Evolutionary conservation across 2,113 vertebrate genomes (phyloP).

Genomic region (Scolopax mira): DNA sequence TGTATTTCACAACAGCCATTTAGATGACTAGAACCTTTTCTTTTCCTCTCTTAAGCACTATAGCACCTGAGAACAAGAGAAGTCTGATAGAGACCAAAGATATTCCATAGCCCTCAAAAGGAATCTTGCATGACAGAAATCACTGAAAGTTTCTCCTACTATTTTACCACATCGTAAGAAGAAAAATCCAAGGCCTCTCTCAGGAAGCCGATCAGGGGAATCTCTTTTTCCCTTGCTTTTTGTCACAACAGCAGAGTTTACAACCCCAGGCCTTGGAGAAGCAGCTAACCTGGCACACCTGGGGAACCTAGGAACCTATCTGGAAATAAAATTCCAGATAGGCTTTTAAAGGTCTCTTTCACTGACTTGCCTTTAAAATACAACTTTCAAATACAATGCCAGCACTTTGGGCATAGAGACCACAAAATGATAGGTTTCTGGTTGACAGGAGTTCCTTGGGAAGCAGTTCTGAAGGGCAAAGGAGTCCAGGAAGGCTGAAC

Average conservation of each 20-base stretch:
- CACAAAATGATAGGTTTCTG: neutral
- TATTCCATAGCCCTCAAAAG: neutral
- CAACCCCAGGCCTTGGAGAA: rapidly evolving
- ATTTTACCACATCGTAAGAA: neutral
- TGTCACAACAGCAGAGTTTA: rapidly evolving
- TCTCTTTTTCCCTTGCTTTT: neutral
- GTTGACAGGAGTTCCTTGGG: neutral
- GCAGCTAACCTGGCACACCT: neutral
- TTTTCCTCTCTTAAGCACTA: neutral
- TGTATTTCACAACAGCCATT: neutral
- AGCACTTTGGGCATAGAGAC: neutral
- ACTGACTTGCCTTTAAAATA: neutral
- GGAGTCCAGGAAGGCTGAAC: neutral
- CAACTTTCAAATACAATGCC: neutral
- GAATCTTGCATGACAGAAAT: neutral
- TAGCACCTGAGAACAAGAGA: neutral
- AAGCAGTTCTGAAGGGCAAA: neutral
- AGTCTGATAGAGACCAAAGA: neutral
- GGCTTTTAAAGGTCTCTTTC: neutral
- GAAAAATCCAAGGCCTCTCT: neutral
- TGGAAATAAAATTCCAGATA: neutral
- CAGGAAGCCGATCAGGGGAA: neutral
- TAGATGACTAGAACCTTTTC: neutral
- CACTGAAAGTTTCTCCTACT: rapidly evolving
- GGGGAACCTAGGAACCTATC: no score